Conservation (phyloP, 1,140 invertebrate species). For the Idris sp. region DNA sequence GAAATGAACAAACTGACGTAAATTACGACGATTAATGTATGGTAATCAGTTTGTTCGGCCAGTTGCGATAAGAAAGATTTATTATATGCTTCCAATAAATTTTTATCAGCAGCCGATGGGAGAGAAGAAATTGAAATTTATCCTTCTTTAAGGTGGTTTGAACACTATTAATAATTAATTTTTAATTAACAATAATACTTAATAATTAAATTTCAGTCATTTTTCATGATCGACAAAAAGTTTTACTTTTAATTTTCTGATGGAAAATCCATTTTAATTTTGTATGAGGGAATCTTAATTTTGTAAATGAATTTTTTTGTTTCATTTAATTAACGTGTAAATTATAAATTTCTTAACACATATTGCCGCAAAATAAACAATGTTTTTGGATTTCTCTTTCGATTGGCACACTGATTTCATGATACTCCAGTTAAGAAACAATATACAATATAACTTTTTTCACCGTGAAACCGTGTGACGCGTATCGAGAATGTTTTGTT, state of each 20-base stretch:
- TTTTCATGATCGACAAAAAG: no score
- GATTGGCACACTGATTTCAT: constrained; percentile 25
- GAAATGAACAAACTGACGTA: constrained; percentile 48
- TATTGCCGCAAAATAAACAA: no score
- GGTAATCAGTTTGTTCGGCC: constrained; percentile 52
- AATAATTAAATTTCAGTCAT: no score
- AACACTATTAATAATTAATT: constrained; percentile 43
- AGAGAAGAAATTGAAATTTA: constrained; percentile 11
- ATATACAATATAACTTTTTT: constrained; percentile 35
- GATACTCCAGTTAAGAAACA: constrained; percentile 50
- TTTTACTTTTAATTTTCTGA: no score
- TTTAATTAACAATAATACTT: constrained; percentile 31
- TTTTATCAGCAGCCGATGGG: constrained; percentile 49
- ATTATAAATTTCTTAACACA: no score
- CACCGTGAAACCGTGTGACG: constrained; percentile 20
- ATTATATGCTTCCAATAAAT: constrained; percentile 59
- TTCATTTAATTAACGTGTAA: no score
- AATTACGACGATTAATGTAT: constrained; percentile 62
- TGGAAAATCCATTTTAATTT: no score
- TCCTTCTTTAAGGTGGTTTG: no score
- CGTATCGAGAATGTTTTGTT: constrained; percentile 40
- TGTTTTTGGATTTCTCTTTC: constrained; percentile 38
- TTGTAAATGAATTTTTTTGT: no score
- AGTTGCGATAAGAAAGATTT: constrained; percentile 57
- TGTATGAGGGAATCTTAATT: no score